Evolutionary conservation across 1,140 invertebrate species (phyloP).

Genomic region (Ridgeia piscesae): DNA sequence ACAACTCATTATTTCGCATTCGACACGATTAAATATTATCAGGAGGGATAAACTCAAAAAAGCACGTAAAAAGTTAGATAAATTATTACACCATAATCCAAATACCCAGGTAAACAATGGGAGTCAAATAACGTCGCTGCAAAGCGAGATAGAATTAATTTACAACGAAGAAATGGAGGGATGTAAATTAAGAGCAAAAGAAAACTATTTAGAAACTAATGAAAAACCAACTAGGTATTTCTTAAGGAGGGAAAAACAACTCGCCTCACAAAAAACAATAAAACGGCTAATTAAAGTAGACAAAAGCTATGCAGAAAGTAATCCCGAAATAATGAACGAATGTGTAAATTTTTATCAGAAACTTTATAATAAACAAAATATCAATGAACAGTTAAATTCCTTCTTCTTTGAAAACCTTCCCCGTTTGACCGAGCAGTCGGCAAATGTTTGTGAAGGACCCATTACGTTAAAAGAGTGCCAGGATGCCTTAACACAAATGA

Average conservation of each 20-base stretch:
- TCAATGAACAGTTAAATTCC: background rate
- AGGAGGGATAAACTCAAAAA: background rate
- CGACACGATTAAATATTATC: too few relatives aligned
- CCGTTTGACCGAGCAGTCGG: background rate
- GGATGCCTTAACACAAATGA: background rate
- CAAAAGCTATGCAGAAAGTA: too few relatives aligned
- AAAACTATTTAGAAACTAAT: background rate
- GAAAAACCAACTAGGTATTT: slow-evolving; percentile 7
- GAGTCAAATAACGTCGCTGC: too few relatives aligned
- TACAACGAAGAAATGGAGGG: background rate
- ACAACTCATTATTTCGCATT: background rate
- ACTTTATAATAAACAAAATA: background rate
- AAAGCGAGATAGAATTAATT: too few relatives aligned
- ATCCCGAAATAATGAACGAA: background rate
- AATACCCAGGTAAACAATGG: too few relatives aligned
- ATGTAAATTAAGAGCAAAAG: background rate
- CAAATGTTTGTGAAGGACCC: background rate
- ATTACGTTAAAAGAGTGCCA: background rate
- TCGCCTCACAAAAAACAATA: too few relatives aligned
- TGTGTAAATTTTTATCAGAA: background rate
- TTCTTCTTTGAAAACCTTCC: background rate
- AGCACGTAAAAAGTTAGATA: background rate
- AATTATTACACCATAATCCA: too few relatives aligned
- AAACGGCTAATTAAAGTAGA: too few relatives aligned
- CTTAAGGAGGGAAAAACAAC: background rate